Evolutionary conservation across 2,888 invertebrate species (phyloP).

Genomic region (Polydrusus pterygomalis): DNA sequence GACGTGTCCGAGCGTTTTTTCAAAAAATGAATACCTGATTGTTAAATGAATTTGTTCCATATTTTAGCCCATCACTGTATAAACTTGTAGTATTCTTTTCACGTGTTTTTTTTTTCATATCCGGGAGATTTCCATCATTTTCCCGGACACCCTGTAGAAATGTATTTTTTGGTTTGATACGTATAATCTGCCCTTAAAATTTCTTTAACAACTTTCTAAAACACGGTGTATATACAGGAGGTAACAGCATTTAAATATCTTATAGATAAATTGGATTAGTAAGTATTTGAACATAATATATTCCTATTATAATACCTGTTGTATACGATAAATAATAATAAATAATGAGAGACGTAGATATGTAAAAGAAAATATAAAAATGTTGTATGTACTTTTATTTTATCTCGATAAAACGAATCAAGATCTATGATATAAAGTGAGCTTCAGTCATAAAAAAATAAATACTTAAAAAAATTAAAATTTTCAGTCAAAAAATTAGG

Average conservation of each 20-base stretch:
- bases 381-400: not conserved
- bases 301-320: not conserved
- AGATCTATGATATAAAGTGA: not conserved
- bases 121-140: no score
- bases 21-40: no score
- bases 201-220: no score
- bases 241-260: slow-evolving; percentile 23
- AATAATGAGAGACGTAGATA: slow-evolving; percentile 1
- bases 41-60: no score
- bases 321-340: slow-evolving; percentile 12
- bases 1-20: no score
- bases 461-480: slow-evolving; percentile 24
- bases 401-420: slow-evolving; percentile 7
- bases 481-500: slow-evolving; percentile 24
- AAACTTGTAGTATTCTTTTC: no score
- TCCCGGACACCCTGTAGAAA: no score
- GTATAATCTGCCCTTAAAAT: no score
- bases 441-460: slow-evolving; percentile 40
- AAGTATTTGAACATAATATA: slow-evolving; percentile 8
- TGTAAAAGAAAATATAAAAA: slow-evolving; percentile 10
- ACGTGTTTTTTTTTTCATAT: no score
- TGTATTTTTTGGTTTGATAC: no score
- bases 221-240: not conserved
- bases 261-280: slow-evolving; percentile 9
- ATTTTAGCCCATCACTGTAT: no score